These are phyloP conservation scores for Psittacus erithacus DNA, from an alignment of 2,113 vertebrate species.

Conservation along the genomic window DNA sequence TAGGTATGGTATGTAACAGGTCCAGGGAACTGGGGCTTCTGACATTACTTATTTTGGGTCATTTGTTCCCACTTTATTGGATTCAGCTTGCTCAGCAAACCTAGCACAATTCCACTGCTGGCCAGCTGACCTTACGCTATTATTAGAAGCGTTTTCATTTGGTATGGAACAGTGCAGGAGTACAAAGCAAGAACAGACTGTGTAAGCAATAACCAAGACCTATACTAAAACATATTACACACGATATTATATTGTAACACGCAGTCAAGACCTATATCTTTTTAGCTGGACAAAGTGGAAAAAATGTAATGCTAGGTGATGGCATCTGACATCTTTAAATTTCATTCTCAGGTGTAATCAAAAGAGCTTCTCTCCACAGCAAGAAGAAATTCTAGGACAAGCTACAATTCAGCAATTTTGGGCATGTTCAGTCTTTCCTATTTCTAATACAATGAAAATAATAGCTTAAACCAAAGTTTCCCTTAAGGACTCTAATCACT, in stretches of 20 bases:
- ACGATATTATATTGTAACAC: accelerated
- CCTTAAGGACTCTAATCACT: not conserved
- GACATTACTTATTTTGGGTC: not conserved
- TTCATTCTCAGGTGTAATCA: not conserved
- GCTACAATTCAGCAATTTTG: not conserved
- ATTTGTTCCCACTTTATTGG: not conserved
- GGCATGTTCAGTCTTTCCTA: not conserved
- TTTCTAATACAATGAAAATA: not conserved
- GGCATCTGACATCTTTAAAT: not conserved
- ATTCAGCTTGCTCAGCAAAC: not conserved
- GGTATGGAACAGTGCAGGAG: not conserved
- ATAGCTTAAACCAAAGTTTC: not conserved
- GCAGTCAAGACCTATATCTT: not conserved
- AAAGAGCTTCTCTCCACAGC: not conserved
- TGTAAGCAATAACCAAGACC: not conserved
- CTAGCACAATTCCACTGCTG: not conserved
- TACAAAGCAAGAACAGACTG: not conserved
- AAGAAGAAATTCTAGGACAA: not conserved
- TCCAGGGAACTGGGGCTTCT: not conserved
- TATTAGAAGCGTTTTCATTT: not conserved
- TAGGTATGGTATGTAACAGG: accelerated
- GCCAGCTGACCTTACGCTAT: not conserved
- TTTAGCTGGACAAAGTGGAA: not conserved
- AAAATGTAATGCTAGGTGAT: not conserved
- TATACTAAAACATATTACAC: accelerated